These are phyloP conservation scores for Molorchus minor DNA, from an alignment of 2,888 invertebrate genomes.

Conservation along the genomic window DNA sequence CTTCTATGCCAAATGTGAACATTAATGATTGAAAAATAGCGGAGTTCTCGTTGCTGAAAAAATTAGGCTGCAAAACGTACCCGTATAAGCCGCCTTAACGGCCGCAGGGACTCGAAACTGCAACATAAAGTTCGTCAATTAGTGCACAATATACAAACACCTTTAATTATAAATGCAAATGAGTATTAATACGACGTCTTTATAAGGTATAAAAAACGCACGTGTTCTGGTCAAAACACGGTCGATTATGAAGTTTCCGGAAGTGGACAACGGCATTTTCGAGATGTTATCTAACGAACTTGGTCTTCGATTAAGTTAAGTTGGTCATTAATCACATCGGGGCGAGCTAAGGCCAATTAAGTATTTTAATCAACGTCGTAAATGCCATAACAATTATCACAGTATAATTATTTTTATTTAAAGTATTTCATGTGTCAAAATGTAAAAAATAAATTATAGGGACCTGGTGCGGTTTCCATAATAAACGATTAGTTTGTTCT, in stretches of 20 bases:
- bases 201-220: slow-evolving; percentile 21
- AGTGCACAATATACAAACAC: not conserved
- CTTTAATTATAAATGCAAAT: slow-evolving; percentile 23
- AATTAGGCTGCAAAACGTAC: too few relatives aligned
- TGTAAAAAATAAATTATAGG: not conserved
- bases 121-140: slow-evolving; percentile 1
- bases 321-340: slow-evolving; percentile 5
- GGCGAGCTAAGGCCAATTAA: not conserved
- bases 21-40: too few relatives aligned
- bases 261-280: slow-evolving; percentile 16
- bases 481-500: too few relatives aligned
- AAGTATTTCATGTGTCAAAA: not conserved
- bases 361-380: slow-evolving; percentile 7
- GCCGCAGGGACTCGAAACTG: not conserved
- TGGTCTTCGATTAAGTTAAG: slow-evolving; percentile 7
- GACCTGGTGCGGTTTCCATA: not conserved
- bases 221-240: slow-evolving; percentile 8
- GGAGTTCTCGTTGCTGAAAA: too few relatives aligned
- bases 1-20: too few relatives aligned
- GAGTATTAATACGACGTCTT: slow-evolving; percentile 4
- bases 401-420: not conserved
- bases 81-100: too few relatives aligned
- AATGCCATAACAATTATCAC: not conserved
- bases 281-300: slow-evolving; percentile 12
- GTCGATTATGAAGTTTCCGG: slow-evolving; percentile 13